Percentiles rank a stretch among this genome's conserved stretches.
These are phyloP conservation scores for Pollachius pollachius DNA, from an alignment of 2,113 vertebrate genomes.

Conservation along the genomic window DNA sequence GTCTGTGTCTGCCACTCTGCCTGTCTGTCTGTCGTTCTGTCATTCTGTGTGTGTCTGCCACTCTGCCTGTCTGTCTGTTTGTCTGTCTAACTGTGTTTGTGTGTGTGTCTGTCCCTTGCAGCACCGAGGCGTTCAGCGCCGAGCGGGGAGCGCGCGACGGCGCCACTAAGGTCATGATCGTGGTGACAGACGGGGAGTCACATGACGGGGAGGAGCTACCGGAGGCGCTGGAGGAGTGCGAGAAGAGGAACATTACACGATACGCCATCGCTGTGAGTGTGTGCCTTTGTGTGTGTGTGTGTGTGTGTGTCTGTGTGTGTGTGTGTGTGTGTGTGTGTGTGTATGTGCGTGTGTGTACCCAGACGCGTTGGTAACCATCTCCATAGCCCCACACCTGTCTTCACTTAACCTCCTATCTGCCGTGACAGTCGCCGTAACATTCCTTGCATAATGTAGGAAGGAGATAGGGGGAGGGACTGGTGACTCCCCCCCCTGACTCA, in stretches of 20 bases:
- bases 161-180: conserved; percentile 88
- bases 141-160: conserved; percentile 80
- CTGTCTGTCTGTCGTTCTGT: no score
- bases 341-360: background rate
- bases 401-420: background rate
- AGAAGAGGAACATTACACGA: conserved; percentile 83
- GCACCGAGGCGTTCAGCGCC: conserved; percentile 87
- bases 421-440: conserved; percentile 23
- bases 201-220: conserved; percentile 92
- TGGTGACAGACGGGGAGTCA: conserved; percentile 95
- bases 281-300: no score
- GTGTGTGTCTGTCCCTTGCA: conserved; percentile 42
- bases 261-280: conserved; percentile 89
- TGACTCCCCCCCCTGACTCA: conserved; percentile 17
- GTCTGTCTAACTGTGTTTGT: background rate
- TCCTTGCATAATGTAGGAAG: conserved; percentile 37
- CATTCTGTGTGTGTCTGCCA: background rate
- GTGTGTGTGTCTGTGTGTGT: background rate
- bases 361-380: background rate
- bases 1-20: no score
- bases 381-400: background rate
- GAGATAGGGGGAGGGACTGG: background rate
- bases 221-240: conserved; percentile 79
- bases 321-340: no score
- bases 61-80: background rate